Percentiles rank a stretch among this genome's conserved stretches.
Conservation (phyloP, 2,888 invertebrate genomes). For the Gisinianus flammeolus region DNA sequence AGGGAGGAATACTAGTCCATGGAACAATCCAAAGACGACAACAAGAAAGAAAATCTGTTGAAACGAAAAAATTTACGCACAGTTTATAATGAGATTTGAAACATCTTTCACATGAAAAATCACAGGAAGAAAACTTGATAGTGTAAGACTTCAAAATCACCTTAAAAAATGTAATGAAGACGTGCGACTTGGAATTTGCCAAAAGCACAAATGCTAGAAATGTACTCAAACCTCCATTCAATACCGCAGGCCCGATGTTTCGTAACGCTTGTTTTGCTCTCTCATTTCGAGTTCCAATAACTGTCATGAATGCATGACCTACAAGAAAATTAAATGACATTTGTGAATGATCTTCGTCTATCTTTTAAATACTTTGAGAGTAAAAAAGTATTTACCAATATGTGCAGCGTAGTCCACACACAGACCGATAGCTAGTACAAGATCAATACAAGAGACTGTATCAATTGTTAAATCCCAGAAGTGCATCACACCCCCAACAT, state of each 20-base stretch:
- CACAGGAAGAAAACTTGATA: not conserved
- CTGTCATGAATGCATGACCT: constrained; percentile 76
- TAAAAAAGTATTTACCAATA: constrained; percentile 63
- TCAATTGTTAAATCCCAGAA: constrained; percentile 83
- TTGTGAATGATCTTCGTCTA: not conserved
- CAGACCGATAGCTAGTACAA: constrained; percentile 80
- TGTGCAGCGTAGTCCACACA: constrained; percentile 85
- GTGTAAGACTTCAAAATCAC: constrained; percentile 60
- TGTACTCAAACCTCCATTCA: constrained; percentile 66
- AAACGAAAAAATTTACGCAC: not conserved
- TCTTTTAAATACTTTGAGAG: no score
- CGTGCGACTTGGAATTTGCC: constrained; percentile 64
- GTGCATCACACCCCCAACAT: constrained; percentile 70
- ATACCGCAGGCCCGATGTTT: constrained; percentile 65
- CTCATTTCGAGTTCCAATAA: constrained; percentile 63
- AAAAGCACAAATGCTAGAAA: constrained; percentile 66
- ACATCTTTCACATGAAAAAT: not conserved
- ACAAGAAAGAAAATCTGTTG: constrained; percentile 75
- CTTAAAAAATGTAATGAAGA: constrained; percentile 66
- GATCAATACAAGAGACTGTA: constrained; percentile 78
- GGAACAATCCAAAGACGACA: constrained; percentile 77
- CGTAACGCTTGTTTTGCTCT: constrained; percentile 62
- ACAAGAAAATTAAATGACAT: not conserved
- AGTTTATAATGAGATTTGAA: not conserved
- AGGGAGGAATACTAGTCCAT: constrained; percentile 77